Evolutionary conservation across 30 jellyfish, hydroid and myxozoan species (phyloP), one percentile per base, ranked within the genome.

Genomic region (Haliclystus octoradiatus): DNA sequence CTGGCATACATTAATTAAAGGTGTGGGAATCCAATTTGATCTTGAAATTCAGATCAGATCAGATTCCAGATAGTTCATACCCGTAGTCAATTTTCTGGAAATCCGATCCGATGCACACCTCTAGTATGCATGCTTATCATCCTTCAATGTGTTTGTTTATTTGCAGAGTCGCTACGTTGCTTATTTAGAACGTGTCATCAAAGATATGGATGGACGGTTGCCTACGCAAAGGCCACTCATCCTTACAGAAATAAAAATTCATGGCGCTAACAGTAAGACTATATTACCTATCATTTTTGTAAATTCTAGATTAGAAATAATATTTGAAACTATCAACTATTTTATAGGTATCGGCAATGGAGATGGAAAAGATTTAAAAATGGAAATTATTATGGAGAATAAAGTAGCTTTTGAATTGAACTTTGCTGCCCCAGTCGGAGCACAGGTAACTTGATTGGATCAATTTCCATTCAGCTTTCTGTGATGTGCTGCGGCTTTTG

Each of bases 91-190:
- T n/a, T n/a, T n/a, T n/a, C n/a, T n/a, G n/a, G n/a, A n/a, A n/a
- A n/a, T n/a, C n/a, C n/a, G n/a, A n/a, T n/a, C n/a, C n/a, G n/a
- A n/a, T n/a, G n/a, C n/a, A n/a, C 15, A 49, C 22, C 22, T 23
- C 22, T 14, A 14, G 22, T 12, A 62, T 5, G 72, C 14, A 32
- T 15, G 1, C 1, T 26, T 26, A 26, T 23, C 68, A 7, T 12
- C 64, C 12, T 15, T 23, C n/a, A 25, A 31, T 23, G 5, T 25
- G n/a, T 64, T 27, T 30, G n/a, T n/a, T n/a, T 57, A 19, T 19
- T 57, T 64, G 2, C 71, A 88, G 97, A 80, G 94, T 74, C 97
- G 97, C 9, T 88, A 88, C 66, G 97, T 88, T 71, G 92, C 89
- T 22, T 88, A 88, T 68, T 46, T 88, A 23, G 97, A 88, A 61